Conservation (phyloP, 2,888 invertebrate species). For the Ceraclea dissimilis region DNA sequence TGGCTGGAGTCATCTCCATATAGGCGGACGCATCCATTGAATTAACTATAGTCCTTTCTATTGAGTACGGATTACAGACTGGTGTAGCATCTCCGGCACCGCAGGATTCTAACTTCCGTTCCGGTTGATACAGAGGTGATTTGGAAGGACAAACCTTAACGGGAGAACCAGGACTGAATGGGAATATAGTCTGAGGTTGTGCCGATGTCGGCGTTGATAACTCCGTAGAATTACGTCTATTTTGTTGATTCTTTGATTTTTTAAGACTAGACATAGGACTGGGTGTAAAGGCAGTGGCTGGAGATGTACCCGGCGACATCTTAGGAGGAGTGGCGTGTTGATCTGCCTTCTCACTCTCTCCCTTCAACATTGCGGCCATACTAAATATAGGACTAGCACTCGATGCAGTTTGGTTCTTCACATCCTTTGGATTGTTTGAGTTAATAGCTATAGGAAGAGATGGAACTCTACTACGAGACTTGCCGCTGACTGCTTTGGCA, state of each 20-base stretch:
- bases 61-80: neutral
- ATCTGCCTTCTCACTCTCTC: slow-evolving; percentile 13
- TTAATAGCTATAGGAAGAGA: slow-evolving; percentile 60
- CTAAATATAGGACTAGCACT: slow-evolving; percentile 21
- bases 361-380: slow-evolving; percentile 12
- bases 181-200: slow-evolving; percentile 56
- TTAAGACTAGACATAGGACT: slow-evolving; percentile 41
- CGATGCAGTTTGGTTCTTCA: slow-evolving; percentile 12
- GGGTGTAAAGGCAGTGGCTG: slow-evolving; percentile 31
- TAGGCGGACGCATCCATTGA: slow-evolving; percentile 24
- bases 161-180: slow-evolving; percentile 60
- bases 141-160: slow-evolving; percentile 39
- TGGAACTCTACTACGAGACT: slow-evolving; percentile 36
- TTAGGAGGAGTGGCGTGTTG: slow-evolving; percentile 20
- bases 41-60: slow-evolving; percentile 7
- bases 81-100: slow-evolving; percentile 27
- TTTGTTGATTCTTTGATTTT: slow-evolving; percentile 31
- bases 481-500: slow-evolving; percentile 30
- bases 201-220: slow-evolving; percentile 52
- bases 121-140: slow-evolving; percentile 26
- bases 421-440: slow-evolving; percentile 28
- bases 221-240: slow-evolving; percentile 39
- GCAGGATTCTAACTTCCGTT: slow-evolving; percentile 29
- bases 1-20: slow-evolving; percentile 25
- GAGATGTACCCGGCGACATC: slow-evolving; percentile 24